phyloP scores from a whole-genome alignment of 2,797 vertebrate genomes.

The Pantherophis alleghaniensis region DNA sequence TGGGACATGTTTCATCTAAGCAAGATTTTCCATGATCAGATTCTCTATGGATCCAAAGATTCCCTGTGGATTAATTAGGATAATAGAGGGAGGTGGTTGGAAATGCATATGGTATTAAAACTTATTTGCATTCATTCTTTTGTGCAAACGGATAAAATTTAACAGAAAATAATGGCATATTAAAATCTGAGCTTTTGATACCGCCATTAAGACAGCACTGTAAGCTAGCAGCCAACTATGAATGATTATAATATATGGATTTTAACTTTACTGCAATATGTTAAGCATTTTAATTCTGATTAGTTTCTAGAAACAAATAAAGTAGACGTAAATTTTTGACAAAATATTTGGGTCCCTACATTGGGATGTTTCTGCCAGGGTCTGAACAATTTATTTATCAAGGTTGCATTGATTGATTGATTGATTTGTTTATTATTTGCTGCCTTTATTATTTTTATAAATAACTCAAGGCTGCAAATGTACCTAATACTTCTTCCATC shows the following conservation, averaged over 20 bases:
- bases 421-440: background rate
- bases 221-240: background rate
- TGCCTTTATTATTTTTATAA: background rate
- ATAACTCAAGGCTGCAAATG: background rate
- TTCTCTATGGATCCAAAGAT: background rate
- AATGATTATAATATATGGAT: background rate
- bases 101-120: background rate
- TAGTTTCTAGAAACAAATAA: background rate
- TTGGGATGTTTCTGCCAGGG: background rate
- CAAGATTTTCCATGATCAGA: background rate
- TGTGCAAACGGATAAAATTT: background rate
- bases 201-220: background rate
- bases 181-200: background rate
- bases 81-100: background rate
- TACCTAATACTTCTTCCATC: background rate
- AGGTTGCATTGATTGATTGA: background rate
- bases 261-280: background rate
- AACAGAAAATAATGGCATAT: background rate
- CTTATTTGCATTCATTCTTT: background rate
- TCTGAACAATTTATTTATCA: background rate
- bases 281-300: background rate
- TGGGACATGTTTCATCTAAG: background rate
- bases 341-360: background rate
- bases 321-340: background rate
- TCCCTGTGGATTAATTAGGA: background rate